Evolutionary conservation across 2,888 invertebrate genomes (phyloP), one percentile per base, ranked within the genome.

Genomic region (Thalpophila matura): DNA sequence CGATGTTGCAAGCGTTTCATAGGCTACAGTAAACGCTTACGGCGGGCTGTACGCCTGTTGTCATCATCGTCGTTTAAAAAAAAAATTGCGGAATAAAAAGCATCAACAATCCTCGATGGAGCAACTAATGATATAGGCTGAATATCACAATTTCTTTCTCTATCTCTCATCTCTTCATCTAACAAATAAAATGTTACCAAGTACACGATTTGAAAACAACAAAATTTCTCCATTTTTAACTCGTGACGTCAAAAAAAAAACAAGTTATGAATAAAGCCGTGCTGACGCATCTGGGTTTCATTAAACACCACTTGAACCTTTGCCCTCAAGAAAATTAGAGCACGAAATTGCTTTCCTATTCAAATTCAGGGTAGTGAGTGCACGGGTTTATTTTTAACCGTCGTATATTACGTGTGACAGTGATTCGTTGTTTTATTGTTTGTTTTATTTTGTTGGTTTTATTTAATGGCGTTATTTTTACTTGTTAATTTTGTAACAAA

Each of bases 401-500:
- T 14, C 60, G 57, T 60, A 62, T 33, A 61, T 60, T 43, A 57
- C 38, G 22, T n/a, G 26, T 10, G 26, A 26, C 33, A 20, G 43
- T 37, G 46, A 14, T 10, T 37, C 26, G n/a, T n/a, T n/a, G n/a
- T n/a, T n/a, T n/a, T n/a, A n/a, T n/a, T 43, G 57, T 58, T 51
- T 51, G 29, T 45, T 74, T 73, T 61, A 42, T 46, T 61, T 69
- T 65, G 43, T 46, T 57, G 16, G 40, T 45, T 42, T 54, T 61
- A 77, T 72, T 72, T 75, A 64, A 58, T n/a, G 31, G 16, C 9
- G 10, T 49, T 53, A 42, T 63, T 61, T 65, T 35, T 55, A 16
- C 0, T 9, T 26, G 51, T 56, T 53, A 31, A 59, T 43, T n/a
- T n/a, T n/a, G n/a, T n/a, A n/a, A n/a, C n/a, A n/a, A n/a, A n/a